Base-by-base conservation (phyloP, 1,140 invertebrate species). In the Microvelia longipes region DNA sequence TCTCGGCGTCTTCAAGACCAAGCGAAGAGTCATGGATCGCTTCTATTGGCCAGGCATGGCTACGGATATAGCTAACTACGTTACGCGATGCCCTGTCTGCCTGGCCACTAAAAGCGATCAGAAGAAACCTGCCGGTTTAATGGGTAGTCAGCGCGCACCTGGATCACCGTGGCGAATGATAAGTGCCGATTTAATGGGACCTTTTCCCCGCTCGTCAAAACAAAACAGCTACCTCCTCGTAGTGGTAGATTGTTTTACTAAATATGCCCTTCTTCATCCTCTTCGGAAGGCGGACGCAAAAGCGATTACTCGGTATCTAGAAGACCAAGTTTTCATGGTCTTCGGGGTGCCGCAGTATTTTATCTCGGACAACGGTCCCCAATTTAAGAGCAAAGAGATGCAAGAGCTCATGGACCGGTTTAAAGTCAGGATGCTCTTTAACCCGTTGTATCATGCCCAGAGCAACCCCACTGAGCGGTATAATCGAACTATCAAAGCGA, bases 111-210 rank as follows among this genome's bases (percentile, higher is more conserved):
- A 50, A 19, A 50, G 35, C 35, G 35, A 50, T 11, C 19, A 19
- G 5, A 50, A 50, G 13, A 27, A 50, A 2, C 70, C 66, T 27
- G 24, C 25, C 1, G 68, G 68, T 2, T n/a, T 69, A n/a, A 69
- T 69, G 68, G 26, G 26, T 11, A 50, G 28, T n/a, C 67, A 66
- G 60, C 26, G 70, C 25, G 30, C 27, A 26, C 50, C 66, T 1
- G 26, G 28, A 15, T 27, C 28, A 2, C 69, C 71, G 1, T 72
- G 71, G 66, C 78, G 28, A 26, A 27, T 13, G 71, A 68, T 68
- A 68, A 70, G 50, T 72, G 71, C 69, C 71, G 71, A 82, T 69
- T 60, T 82, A 0, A 75, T 82, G 68, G 80, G 80, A 19, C 79
- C 79, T 0, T 74, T 81, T 25, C 80, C 81, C 0, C 30, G 72